Base-by-base conservation (phyloP, 2,113 vertebrate genomes). In the Perccottus glenii region DNA sequence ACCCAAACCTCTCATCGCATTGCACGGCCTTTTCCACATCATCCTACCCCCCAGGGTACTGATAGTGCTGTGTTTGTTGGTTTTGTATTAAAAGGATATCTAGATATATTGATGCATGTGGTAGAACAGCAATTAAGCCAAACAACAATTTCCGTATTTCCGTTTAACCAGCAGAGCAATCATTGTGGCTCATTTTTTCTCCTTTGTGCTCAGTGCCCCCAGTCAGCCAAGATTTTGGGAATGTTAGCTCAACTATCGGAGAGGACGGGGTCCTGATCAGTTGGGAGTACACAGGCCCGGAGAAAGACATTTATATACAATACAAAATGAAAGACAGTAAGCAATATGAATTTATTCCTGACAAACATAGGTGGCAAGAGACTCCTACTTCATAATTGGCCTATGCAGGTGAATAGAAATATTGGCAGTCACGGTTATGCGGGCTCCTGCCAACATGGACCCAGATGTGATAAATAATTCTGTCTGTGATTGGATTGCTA, bases 221-320 rank as follows among this genome's bases (percentile, higher is more conserved):
- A 43, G 82, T 84, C 83, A 92, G 89, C 85, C 93, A 94, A 81
- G 88, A 89, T 87, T 96, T 96, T 88, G 92, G 93, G 87, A 98
- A 96, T 89, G 66, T 98, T 91, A 95, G 87, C 89, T 92, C 90
- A 44, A 87, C 92, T 78, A 75, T 93, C 59, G 90, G 88, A 89
- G 93, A 96, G 88, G 94, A 94, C 60, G 94, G 92, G 91, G 92
- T 93, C 81, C 92, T 93, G 93, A 93, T 98, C 94, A 95, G 93
- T 94, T 98, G 96, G 96, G 93, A 96, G 75, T 96, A 95, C 95
- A 94, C 94, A 94, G 94, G 95, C 91, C 92, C 91, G 83, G 94
- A 96, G 89, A 92, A 88, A 84, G 95, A 89, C 84, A 85, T 98
- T 92, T 96, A 93, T 94, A 84, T 97, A 96, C 95, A 98, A 91